These are phyloP conservation scores for Aphidius ervi DNA, from an alignment of 1,140 invertebrate genomes.

Conservation along the genomic window DNA sequence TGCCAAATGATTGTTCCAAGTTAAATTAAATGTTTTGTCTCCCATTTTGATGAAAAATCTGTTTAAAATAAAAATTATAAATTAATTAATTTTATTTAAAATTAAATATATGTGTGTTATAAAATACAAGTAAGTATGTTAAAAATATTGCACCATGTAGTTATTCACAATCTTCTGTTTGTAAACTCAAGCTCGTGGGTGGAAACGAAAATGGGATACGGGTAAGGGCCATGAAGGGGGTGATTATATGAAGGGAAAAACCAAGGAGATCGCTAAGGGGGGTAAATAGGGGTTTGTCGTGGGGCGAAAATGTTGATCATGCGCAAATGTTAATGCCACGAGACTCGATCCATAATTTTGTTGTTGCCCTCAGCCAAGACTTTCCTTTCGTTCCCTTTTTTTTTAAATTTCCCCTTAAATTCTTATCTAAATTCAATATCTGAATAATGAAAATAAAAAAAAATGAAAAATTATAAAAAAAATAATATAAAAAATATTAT, in stretches of 20 bases:
- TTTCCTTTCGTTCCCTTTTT: constrained; percentile 18
- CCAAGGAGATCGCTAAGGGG: not conserved
- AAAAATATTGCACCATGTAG: too few species aligned
- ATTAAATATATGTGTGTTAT: too few species aligned
- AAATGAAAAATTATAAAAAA: not conserved
- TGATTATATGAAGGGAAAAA: constrained; percentile 7
- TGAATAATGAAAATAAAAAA: not conserved
- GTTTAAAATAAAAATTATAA: not conserved
- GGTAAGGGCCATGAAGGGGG: not conserved
- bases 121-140: too few species aligned
- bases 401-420: constrained; percentile 4
- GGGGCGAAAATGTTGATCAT: constrained; percentile 31
- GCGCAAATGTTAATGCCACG: constrained; percentile 30
- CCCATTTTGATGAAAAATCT: constrained; percentile 40
- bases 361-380: constrained; percentile 29
- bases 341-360: constrained; percentile 38
- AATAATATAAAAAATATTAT: too few species aligned
- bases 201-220: constrained; percentile 6
- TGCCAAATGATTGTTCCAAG: constrained; percentile 72
- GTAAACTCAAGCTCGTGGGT: constrained; percentile 20
- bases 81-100: not conserved
- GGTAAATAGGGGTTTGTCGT: not conserved
- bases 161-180: constrained; percentile 11
- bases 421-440: not conserved
- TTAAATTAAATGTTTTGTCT: constrained; percentile 66